These are phyloP conservation scores for Etheostoma perlongum DNA, from an alignment of 2,797 vertebrate species.

Conservation along the genomic window DNA sequence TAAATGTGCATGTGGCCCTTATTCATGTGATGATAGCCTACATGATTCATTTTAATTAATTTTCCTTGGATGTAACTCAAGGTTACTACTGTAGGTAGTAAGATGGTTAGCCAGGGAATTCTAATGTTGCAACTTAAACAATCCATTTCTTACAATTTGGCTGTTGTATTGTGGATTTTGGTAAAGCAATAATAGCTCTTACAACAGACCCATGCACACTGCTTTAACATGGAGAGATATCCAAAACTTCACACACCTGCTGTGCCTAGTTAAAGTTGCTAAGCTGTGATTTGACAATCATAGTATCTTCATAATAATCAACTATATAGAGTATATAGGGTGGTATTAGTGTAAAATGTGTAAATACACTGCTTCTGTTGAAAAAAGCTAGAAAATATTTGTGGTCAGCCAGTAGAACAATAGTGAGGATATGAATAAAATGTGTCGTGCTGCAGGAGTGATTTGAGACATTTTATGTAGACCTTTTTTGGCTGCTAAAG, in stretches of 20 bases:
- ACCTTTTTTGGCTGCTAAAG: constrained; percentile 22
- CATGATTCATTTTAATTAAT: too few relatives aligned
- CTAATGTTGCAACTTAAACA: not conserved
- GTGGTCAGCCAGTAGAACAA: not conserved
- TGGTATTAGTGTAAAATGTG: not conserved
- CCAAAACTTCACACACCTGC: constrained; percentile 8
- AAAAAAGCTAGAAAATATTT: constrained; percentile 1
- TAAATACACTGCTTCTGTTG: not conserved
- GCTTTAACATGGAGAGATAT: not conserved
- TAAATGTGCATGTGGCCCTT: too few relatives aligned
- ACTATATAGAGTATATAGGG: not conserved
- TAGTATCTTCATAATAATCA: not conserved
- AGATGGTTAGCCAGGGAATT: not conserved
- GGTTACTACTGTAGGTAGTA: not conserved
- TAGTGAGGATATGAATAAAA: constrained; percentile 1
- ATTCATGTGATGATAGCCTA: too few relatives aligned
- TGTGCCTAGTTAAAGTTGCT: constrained; percentile 5
- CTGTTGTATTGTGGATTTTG: not conserved
- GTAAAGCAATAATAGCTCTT: not conserved
- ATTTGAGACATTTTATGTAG: constrained; percentile 25
- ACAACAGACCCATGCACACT: not conserved
- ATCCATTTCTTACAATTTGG: not conserved
- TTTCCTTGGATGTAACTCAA: not conserved
- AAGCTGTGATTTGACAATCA: constrained; percentile 3
- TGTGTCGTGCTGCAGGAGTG: not conserved